phyloP scores from a whole-genome alignment of 37 sponge, comb jelly and placozoan species.

The Chondrosia reniformis region DNA sequence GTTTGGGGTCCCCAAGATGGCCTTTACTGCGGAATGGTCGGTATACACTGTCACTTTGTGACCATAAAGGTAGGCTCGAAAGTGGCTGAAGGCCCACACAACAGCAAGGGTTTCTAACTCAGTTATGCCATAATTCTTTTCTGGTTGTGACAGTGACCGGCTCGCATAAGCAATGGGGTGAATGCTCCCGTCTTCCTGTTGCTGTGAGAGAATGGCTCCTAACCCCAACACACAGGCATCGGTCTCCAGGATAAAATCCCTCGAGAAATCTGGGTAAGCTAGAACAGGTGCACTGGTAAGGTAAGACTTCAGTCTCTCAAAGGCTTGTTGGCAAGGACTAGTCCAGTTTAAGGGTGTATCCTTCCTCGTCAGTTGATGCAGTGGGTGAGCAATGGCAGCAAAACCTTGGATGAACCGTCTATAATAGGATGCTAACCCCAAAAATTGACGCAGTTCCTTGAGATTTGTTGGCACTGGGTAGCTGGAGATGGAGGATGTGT shows the following conservation, averaged over 20 bases:
- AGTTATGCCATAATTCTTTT: slow-evolving; percentile 52
- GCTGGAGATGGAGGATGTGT: no score
- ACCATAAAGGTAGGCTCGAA: slow-evolving; percentile 46
- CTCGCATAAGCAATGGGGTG: slow-evolving; percentile 60
- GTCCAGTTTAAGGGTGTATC: background rate
- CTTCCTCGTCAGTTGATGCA: background rate
- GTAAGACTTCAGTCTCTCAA: slow-evolving; percentile 12
- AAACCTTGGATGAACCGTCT: no score
- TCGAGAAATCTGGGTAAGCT: slow-evolving; percentile 29
- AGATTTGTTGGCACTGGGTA: no score
- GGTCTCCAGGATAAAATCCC: slow-evolving; percentile 46
- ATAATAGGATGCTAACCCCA: no score
- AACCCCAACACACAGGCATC: slow-evolving; percentile 44
- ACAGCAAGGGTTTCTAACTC: slow-evolving; percentile 72
- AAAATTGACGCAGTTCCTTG: no score
- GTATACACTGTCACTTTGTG: slow-evolving; percentile 40
- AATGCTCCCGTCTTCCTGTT: background rate
- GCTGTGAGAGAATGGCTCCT: slow-evolving; percentile 49
- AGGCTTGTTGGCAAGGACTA: background rate
- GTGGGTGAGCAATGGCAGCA: no score
- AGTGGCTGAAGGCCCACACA: slow-evolving; percentile 53
- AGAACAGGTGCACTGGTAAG: slow-evolving; percentile 28
- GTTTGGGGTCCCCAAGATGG: slow-evolving; percentile 54
- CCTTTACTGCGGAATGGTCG: slow-evolving; percentile 67
- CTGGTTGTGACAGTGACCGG: slow-evolving; percentile 31